Evolutionary conservation across 2,888 invertebrate species (phyloP).

Genomic region (Cataglyphis cursor): DNA sequence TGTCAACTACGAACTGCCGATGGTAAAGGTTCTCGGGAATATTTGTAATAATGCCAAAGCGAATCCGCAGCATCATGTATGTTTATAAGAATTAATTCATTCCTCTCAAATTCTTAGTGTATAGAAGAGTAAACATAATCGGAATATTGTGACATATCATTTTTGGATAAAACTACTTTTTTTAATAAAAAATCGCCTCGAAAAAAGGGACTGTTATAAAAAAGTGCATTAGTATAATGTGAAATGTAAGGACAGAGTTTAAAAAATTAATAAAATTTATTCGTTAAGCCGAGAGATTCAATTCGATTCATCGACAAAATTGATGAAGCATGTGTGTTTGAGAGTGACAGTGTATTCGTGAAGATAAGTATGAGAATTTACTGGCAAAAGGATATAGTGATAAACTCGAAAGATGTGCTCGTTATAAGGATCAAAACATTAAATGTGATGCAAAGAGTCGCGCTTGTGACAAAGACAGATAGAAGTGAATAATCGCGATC

Average conservation of each 20-base stretch:
- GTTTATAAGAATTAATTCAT: neutral
- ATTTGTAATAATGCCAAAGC: constrained; percentile 53
- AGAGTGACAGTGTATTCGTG: constrained; percentile 23
- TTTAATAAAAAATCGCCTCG: neutral
- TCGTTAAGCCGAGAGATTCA: neutral
- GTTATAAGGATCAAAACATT: neutral
- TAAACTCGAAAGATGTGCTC: neutral
- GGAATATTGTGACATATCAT: neutral
- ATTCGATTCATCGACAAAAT: neutral
- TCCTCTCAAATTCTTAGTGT: neutral
- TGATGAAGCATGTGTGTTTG: neutral
- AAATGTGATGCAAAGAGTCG: neutral
- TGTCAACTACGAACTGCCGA: constrained; percentile 83
- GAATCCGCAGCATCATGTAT: neutral
- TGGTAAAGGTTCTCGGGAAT: constrained; percentile 72
- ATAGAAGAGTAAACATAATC: neutral
- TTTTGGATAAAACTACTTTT: neutral
- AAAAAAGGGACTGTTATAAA: neutral
- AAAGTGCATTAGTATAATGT: neutral
- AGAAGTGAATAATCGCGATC: constrained; percentile 27
- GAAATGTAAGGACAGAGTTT: neutral
- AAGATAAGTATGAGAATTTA: neutral
- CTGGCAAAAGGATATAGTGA: constrained; percentile 27
- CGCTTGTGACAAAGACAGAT: neutral
- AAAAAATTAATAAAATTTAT: neutral